Conservation (phyloP, 2,797 vertebrate genomes). For the Lemur catta region DNA sequence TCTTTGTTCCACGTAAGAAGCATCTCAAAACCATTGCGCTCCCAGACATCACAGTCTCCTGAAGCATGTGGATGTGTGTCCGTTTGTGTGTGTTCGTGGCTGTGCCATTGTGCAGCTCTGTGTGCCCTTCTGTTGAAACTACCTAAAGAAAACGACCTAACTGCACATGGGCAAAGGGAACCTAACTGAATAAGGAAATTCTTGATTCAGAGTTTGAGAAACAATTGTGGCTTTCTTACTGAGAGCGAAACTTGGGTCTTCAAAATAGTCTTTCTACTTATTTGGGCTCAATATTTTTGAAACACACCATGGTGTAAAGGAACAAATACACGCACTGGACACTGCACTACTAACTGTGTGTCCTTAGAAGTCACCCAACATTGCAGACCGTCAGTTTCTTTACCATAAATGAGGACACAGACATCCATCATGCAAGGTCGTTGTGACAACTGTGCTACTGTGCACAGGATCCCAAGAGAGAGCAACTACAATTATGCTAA, state of each 20-base stretch:
- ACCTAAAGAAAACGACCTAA: not conserved
- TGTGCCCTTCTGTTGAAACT: not conserved
- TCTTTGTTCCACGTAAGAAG: not conserved
- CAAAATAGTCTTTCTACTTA: not conserved
- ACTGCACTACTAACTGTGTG: not conserved
- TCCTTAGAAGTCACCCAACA: not conserved
- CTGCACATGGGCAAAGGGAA: not conserved
- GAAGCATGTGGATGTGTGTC: rapidly evolving
- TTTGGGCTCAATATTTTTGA: not conserved
- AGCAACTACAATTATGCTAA: not conserved
- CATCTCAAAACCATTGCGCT: not conserved
- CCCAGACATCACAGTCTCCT: not conserved
- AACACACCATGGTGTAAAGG: not conserved
- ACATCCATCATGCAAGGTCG: not conserved
- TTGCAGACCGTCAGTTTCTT: not conserved
- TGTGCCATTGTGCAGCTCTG: rapidly evolving
- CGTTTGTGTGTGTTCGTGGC: not conserved
- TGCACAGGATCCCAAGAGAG: not conserved
- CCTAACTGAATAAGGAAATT: not conserved
- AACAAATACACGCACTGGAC: not conserved
- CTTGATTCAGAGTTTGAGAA: not conserved
- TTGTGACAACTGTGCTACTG: not conserved
- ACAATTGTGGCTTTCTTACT: not conserved
- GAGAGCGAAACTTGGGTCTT: not conserved
- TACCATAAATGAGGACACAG: not conserved